These are phyloP conservation scores for Trinorchestia longiramus DNA, from an alignment of 1,140 invertebrate genomes.

Conservation along the genomic window DNA sequence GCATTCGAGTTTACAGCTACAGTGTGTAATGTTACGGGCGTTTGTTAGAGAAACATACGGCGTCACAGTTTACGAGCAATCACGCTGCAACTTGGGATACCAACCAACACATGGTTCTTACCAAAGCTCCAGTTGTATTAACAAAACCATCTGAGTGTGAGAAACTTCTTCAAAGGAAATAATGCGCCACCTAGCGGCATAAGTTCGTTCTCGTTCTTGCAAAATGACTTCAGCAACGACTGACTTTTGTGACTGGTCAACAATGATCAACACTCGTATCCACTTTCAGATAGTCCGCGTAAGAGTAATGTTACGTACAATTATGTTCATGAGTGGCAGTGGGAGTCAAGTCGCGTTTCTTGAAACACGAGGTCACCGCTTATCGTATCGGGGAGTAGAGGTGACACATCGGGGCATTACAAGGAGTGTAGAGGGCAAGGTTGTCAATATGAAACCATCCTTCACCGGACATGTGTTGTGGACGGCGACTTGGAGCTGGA, in stretches of 20 bases:
- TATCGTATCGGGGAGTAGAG: too few species aligned
- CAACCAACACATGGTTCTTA: neutral
- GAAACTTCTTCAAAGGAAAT: neutral
- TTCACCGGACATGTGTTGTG: neutral
- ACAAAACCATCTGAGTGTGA: neutral
- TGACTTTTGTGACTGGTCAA: neutral
- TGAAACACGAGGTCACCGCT: neutral
- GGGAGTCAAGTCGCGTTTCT: neutral
- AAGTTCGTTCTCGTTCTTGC: neutral
- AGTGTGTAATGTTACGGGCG: neutral
- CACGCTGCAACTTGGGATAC: neutral
- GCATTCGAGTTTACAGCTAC: neutral
- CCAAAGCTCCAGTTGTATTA: neutral
- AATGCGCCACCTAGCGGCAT: neutral
- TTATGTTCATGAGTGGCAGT: neutral
- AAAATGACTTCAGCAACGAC: neutral
- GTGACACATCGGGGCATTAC: neutral
- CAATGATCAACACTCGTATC: neutral
- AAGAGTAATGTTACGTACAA: neutral
- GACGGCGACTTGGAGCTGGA: neutral
- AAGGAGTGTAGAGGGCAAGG: neutral
- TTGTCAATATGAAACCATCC: too few species aligned
- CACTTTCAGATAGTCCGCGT: neutral
- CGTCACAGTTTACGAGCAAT: neutral
- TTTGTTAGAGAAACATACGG: constrained; percentile 8